Base-by-base conservation (phyloP, 2,113 vertebrate species). In the Melanocharis versteri region DNA sequence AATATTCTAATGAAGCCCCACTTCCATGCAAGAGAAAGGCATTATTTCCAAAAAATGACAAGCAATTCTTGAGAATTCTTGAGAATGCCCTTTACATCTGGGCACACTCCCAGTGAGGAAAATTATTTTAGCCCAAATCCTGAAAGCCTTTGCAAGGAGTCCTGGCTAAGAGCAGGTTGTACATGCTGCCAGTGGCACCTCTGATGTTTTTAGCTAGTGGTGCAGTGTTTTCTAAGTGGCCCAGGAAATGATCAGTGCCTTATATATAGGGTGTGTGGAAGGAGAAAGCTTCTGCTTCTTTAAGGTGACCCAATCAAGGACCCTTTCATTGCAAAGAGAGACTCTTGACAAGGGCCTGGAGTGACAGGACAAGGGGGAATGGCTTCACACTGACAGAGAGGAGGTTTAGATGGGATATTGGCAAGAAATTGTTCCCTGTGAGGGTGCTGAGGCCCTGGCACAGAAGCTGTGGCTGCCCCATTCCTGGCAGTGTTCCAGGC, bases 391-490 rank as follows among this genome's bases (percentile, higher is more conserved):
- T 47, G 75, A 62, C n/a, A 53, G 7, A 61, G 64, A 78, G 21
- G 0, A 9, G 24, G 13, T 0, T 62, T 62, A 62, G 28, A 40
- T 30, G 2, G 18, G 19, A 30, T n/a, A 61, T 39, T 1, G 0
- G 45, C 18, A n/a, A 69, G 22, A 45, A 68, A 54, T 72, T 62
- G 1, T 53, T 60, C 33, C 33, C 37, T 51, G 27, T 44, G 27
- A 44, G 20, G 11, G 19, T 60, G 44, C 0, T 2, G 50, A 57
- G 31, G 53, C 22, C 9, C 45, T 87, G 64, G 62, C 12, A 61
- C 45, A 69, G 64, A 0, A 60, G n/a, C 39, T 78, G 72, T 53
- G 39, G n/a, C 28, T 78, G 84, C 15, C 15, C 39, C 56, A 53
- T 39, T 19, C 39, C 39, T 53, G n/a, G 28, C 0, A 87, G 39